A percentile compares a stretch with the other conserved stretches of the same genome.
Evolutionary conservation across 2,888 invertebrate species (phyloP).

Genomic region (Andricus quercusramuli): DNA sequence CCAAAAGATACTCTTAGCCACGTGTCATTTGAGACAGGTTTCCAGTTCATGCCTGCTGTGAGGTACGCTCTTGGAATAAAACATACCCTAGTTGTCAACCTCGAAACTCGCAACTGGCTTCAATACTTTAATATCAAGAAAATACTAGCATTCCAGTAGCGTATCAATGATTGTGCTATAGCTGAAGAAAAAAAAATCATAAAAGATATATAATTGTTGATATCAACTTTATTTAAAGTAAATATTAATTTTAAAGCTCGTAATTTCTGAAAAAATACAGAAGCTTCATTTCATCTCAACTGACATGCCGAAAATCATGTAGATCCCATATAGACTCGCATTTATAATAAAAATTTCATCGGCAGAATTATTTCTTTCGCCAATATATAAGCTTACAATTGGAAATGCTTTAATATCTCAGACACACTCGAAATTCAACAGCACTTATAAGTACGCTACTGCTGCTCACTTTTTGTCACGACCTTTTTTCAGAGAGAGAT

Average conservation of each 20-base stretch:
- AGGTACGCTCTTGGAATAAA: background rate
- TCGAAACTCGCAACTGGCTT: background rate
- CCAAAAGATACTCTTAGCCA: background rate
- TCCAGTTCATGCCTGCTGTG: constrained; percentile 1
- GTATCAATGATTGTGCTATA: background rate
- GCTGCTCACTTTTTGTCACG: constrained; percentile 33
- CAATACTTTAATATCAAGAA: constrained; percentile 1
- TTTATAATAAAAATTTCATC: background rate
- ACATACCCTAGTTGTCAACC: background rate
- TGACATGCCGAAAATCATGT: background rate
- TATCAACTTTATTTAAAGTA: background rate
- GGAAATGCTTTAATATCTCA: background rate
- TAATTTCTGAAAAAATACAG: background rate
- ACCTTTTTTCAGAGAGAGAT: constrained; percentile 31
- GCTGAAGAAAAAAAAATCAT: background rate
- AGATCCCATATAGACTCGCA: background rate
- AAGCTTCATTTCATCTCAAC: background rate
- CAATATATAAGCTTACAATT: background rate
- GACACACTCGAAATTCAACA: background rate
- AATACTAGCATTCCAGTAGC: constrained; percentile 1
- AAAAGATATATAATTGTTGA: background rate
- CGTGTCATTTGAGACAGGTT: constrained; percentile 13
- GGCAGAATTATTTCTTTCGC: background rate
- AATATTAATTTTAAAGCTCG: background rate
- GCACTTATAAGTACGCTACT: constrained; percentile 1